Conservation (phyloP, 1,140 invertebrate species). For the Condylostylus longicornis region DNA sequence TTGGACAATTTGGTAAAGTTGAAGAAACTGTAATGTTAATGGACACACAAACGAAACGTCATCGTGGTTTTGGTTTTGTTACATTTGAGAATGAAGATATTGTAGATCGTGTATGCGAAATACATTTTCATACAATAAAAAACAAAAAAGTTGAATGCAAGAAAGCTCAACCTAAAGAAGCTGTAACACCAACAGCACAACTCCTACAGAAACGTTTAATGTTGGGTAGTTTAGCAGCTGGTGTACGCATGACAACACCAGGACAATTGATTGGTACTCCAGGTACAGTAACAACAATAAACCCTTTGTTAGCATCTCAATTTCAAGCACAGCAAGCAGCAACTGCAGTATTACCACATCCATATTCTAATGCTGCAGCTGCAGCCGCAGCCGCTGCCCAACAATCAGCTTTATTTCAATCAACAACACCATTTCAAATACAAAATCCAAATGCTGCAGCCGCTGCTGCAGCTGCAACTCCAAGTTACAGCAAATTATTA, state of each 20-base stretch:
- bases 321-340: constrained; percentile 37
- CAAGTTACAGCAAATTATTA: constrained; percentile 54
- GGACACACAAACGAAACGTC: constrained; percentile 85
- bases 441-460: constrained; percentile 33
- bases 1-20: constrained; percentile 80
- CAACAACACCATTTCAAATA: constrained; percentile 31
- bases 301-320: constrained; percentile 43
- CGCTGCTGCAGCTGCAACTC: constrained; percentile 35
- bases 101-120: constrained; percentile 79
- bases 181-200: constrained; percentile 56
- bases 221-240: constrained; percentile 47
- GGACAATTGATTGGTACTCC: constrained; percentile 29
- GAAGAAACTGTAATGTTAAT: constrained; percentile 88
- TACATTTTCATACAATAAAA: constrained; percentile 84
- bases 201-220: constrained; percentile 58
- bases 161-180: constrained; percentile 83
- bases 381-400: constrained; percentile 33
- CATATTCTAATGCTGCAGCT: constrained; percentile 9
- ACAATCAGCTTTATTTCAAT: constrained; percentile 32
- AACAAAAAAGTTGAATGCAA: constrained; percentile 90
- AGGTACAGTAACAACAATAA: constrained; percentile 39
- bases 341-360: constrained; percentile 12
- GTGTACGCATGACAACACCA: constrained; percentile 41
- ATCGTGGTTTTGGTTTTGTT: constrained; percentile 81
- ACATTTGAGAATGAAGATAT: constrained; percentile 85